Evolutionary conservation across 2,888 invertebrate species (phyloP).

Genomic region (Harmothoe impar): DNA sequence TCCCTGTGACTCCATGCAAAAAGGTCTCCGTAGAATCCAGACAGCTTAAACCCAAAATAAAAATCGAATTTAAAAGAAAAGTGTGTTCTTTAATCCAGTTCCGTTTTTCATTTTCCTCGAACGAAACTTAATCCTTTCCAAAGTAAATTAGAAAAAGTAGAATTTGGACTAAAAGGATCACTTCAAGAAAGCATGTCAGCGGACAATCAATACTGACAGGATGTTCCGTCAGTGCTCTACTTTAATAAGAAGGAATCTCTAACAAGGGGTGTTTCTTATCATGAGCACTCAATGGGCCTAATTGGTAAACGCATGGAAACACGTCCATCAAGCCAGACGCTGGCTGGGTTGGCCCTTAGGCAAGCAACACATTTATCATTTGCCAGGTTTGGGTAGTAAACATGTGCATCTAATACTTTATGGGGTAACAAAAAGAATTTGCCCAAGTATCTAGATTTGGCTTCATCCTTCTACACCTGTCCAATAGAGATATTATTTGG

Average conservation of each 20-base stretch:
- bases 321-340: constrained; percentile 15
- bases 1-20: no score
- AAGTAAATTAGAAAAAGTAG: neutral
- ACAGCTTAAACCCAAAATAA: no score
- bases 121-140: constrained; percentile 35
- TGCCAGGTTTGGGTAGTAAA: neutral
- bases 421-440: no score
- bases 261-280: constrained; percentile 13
- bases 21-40: no score
- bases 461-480: no score
- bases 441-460: no score
- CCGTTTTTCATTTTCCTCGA: neutral
- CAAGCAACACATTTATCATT: constrained; percentile 18
- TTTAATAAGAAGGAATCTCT: constrained; percentile 3
- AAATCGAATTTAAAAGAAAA: no score
- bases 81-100: no score
- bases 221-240: neutral
- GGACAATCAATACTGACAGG: constrained; percentile 42
- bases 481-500: no score
- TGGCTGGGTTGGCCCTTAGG: neutral
- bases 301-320: constrained; percentile 37
- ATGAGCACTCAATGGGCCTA: constrained; percentile 20
- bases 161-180: neutral
- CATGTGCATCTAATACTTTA: no score
- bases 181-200: constrained; percentile 46